Base-by-base conservation (phyloP, 2,113 vertebrate genomes). In the Eonycteris spelaea region DNA sequence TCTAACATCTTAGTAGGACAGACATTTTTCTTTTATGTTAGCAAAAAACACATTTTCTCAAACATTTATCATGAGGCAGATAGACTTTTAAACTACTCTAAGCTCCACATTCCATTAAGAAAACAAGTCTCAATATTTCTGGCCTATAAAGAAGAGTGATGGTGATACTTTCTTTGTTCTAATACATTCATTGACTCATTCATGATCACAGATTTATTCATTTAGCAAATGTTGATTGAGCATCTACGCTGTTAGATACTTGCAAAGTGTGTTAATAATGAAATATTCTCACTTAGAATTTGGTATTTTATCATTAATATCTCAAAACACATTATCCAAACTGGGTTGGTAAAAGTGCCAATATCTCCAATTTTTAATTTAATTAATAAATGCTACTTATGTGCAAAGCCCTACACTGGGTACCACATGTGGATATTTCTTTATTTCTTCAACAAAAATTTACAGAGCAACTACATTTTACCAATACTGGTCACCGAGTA, bases 191-290 rank as follows among this genome's bases (percentile, higher is more conserved):
- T 14, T 67, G 71, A 88, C 55, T 86, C 55, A 53, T 83, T 65
- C 30, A 40, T 18, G 9, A 68, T 93, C 14, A 65, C 48, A 38
- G 73, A 83, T 63, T 73, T 73, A 71, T 67, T 86, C 40, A 73
- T 65, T 80, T 83, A 85, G n/a, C 53, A 86, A 83, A 90, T 55
- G 19, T 86, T 96, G 86, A 59, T 71, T 79, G 90, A 84, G 30
- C 43, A 57, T 21, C 57, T 90, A 70, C 15, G 43, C 26, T 92
- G 33, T 79, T 48, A 88, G 18, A 30, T 24, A 40, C 30, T 33
- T 38, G 15, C 14, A 67, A 82, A 21, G 21, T 18, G 65, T 16
- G 22, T 13, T 48, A 80, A 35, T 65, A 38, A 61, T 33, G n/a
- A 78, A 59, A 51, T 65, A 30, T 55, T 28, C 40, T 91, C 65